Conservation (phyloP, 1,140 invertebrate genomes). For the Drosophila gunungcola region DNA sequence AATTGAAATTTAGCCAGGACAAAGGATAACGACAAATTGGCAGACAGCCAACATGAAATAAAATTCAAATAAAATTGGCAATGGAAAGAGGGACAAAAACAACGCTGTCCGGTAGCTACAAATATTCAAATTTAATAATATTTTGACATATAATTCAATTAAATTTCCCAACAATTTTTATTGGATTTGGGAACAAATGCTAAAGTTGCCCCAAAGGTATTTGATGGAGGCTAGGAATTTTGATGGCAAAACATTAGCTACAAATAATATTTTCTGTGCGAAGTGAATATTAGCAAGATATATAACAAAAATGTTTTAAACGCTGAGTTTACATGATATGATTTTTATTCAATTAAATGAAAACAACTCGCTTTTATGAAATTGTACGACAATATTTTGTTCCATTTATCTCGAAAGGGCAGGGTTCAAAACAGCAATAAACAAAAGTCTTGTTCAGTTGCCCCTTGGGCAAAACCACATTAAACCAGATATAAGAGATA, state of each 20-base stretch:
- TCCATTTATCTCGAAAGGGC: neutral
- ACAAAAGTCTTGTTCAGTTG: neutral
- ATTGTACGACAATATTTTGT: neutral
- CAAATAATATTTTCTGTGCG: constrained; percentile 5
- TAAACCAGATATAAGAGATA: neutral
- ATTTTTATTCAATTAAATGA: constrained; percentile 15
- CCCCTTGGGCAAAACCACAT: neutral
- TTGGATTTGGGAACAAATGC: constrained; percentile 42
- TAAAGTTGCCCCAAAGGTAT: constrained; percentile 3
- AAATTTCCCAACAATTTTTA: constrained; percentile 50
- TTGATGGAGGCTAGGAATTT: constrained; percentile 6
- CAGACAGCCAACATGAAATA: constrained; percentile 46
- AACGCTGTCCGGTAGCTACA: constrained; percentile 15
- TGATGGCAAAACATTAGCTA: neutral
- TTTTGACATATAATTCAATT: constrained; percentile 71
- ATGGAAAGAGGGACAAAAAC: constrained; percentile 31
- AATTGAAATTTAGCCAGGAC: constrained; percentile 63
- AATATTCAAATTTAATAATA: constrained; percentile 46
- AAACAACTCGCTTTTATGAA: neutral
- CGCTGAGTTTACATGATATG: constrained; percentile 3
- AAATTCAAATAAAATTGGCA: constrained; percentile 58
- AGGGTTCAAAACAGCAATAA: neutral
- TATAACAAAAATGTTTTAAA: neutral
- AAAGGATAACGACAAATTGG: constrained; percentile 52
- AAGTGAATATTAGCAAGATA: neutral